Base-by-base conservation (phyloP, 2,797 vertebrate species). In the Microcaecilia unicolor region DNA sequence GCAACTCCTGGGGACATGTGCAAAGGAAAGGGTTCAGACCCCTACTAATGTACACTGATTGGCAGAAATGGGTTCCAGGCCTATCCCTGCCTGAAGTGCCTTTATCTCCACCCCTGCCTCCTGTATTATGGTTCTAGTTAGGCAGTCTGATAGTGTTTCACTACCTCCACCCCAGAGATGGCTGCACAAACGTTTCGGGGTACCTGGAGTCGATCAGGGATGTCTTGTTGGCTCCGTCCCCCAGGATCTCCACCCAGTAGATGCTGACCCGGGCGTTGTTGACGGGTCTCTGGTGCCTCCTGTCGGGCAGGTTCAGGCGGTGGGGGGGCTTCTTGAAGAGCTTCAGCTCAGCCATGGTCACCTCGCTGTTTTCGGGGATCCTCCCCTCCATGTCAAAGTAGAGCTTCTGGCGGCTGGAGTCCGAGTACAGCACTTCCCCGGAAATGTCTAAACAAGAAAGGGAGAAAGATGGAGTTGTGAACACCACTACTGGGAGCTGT, bases 331-430 rank as follows among this genome's bases (percentile, higher is more conserved):
- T 84, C 70, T 98, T 92, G 76, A 89, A 98, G 10, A 99, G 88
- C 50, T 90, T 92, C 22, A 99, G 77, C 37, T 91, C 90, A 1
- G 93, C 96, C 90, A 94, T 92, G 17, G 91, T 91, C 48, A 99
- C 90, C 56, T 97, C 93, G 1, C 87, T 90, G 72, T 92, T 88
- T 4, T 84, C 72, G 2, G 92, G 87, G 55, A 99, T 90, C 37
- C 90, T 76, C 32, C 81, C 82, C 33, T 92, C 85, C 92, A 97
- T 88, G 53, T 90, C 72, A 51, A 94, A 98, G 40, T 88, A 55
- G 53, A 98, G 73, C 34, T 82, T 78, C 25, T 90, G 81, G 24
- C 80, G 78, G 0, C 61, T 78, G 25, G 85, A 68, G 57, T 92
- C 87, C 0, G 91, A 87, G 52, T 76, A 85, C 49, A 92, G 64